Conservation (phyloP, 2,113 vertebrate species). For the Zonotrichia leucophrys region DNA sequence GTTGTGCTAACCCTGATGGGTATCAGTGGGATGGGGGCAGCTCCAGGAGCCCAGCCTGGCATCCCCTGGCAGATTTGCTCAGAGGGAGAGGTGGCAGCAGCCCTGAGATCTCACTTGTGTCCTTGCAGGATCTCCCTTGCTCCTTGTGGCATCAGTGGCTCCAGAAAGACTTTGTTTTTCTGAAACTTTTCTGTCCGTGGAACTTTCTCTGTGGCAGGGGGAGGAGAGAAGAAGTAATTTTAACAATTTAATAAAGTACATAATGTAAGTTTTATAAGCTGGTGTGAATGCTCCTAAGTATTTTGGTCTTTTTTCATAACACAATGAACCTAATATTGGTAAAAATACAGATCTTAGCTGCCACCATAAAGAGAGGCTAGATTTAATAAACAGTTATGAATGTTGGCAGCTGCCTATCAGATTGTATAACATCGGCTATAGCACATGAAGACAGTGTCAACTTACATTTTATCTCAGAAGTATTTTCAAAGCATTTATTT, state of each 20-base stretch:
- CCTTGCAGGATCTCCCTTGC: neutral
- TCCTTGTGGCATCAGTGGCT: neutral
- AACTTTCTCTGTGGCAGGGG: constrained; percentile 61
- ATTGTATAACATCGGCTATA: constrained; percentile 74
- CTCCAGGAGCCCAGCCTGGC: too few relatives aligned
- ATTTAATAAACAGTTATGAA: constrained; percentile 86
- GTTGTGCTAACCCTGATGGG: neutral
- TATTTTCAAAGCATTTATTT: constrained; percentile 77
- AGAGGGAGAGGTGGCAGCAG: neutral
- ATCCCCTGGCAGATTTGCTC: too few relatives aligned
- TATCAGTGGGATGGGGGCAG: neutral
- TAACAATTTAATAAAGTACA: constrained; percentile 82
- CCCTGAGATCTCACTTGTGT: neutral
- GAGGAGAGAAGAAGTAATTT: constrained; percentile 76
- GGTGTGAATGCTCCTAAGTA: constrained; percentile 75
- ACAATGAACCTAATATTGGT: constrained; percentile 81
- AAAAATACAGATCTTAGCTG: constrained; percentile 80
- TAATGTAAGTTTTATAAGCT: constrained; percentile 79
- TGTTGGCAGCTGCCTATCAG: constrained; percentile 83
- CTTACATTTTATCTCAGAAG: constrained; percentile 79
- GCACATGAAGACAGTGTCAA: constrained; percentile 76
- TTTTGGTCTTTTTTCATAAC: constrained; percentile 82
- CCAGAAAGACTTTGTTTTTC: neutral
- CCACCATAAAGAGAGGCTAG: constrained; percentile 74
- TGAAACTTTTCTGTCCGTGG: constrained; percentile 55